Conservation (phyloP, 2,797 vertebrate species). For the Takifugu ocellatus region DNA sequence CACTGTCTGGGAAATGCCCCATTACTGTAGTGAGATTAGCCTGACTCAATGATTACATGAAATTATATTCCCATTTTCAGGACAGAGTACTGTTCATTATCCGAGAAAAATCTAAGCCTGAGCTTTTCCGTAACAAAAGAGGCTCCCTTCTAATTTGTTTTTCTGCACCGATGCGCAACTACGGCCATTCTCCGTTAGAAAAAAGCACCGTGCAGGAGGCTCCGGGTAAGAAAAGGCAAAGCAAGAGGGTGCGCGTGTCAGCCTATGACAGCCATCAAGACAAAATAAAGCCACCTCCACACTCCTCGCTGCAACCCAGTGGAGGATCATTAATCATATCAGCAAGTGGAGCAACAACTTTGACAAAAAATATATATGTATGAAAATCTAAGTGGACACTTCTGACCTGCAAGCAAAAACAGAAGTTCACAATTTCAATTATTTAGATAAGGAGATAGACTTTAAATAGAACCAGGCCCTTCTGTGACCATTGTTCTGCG, state of each 20-base stretch:
- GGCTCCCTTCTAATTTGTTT: not conserved
- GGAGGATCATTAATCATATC: slow-evolving; percentile 23
- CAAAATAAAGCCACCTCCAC: slow-evolving; percentile 20
- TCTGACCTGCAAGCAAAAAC: no score
- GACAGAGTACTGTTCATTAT: slow-evolving; percentile 1
- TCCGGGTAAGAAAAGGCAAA: slow-evolving; percentile 6
- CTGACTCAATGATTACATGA: not conserved
- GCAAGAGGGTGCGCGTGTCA: not conserved
- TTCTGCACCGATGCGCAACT: not conserved
- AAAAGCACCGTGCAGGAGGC: slow-evolving; percentile 4
- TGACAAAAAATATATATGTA: not conserved
- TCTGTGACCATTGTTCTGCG: no score
- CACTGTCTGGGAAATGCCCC: slow-evolving; percentile 4
- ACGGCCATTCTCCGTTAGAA: not conserved
- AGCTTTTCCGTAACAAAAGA: not conserved
- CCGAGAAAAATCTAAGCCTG: no score
- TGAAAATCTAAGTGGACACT: not conserved
- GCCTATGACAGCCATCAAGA: slow-evolving; percentile 18
- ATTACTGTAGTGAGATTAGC: slow-evolving; percentile 1
- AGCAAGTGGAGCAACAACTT: slow-evolving; percentile 3
- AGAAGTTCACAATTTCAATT: no score
- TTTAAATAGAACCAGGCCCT: no score
- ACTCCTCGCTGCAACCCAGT: slow-evolving; percentile 10
- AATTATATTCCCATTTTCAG: slow-evolving; percentile 6
- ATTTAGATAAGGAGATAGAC: no score